Evolutionary conservation across 2,888 invertebrate species (phyloP).

Genomic region (Mythimna ferrago): DNA sequence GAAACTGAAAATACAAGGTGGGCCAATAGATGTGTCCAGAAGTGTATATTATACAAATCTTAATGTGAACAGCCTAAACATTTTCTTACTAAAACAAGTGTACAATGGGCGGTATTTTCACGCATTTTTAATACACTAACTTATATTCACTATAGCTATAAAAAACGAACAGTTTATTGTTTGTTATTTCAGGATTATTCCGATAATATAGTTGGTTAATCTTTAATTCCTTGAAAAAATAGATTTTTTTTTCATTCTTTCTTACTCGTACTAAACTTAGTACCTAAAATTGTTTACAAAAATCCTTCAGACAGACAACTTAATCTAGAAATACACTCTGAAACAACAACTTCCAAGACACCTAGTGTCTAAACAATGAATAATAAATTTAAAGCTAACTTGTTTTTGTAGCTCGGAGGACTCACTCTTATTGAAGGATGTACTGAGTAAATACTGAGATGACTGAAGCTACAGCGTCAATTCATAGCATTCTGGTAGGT

Average conservation of each 20-base stretch:
- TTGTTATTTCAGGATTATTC: background rate
- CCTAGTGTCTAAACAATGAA: slow-evolving; percentile 10
- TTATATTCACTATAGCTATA: too few species aligned
- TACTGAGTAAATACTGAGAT: slow-evolving; percentile 32
- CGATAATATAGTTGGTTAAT: background rate
- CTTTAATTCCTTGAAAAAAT: too few species aligned
- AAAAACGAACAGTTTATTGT: background rate
- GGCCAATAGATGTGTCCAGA: too few species aligned
- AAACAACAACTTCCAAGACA: background rate
- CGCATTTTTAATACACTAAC: too few species aligned
- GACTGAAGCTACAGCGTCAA: slow-evolving; percentile 22
- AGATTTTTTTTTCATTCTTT: too few species aligned
- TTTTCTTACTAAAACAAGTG: too few species aligned
- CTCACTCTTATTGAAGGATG: slow-evolving; percentile 20
- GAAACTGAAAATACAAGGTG: too few species aligned
- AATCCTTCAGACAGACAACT: background rate
- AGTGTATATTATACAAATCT: too few species aligned
- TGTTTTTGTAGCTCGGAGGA: slow-evolving; percentile 17
- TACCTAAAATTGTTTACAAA: background rate
- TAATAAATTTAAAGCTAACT: slow-evolving; percentile 1
- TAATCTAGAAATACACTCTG: background rate
- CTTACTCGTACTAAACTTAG: too few species aligned
- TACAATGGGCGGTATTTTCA: too few species aligned
- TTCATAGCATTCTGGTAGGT: slow-evolving; percentile 39
- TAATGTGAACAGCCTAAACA: too few species aligned